Conservation (phyloP, 2,113 vertebrate species). For the Eurypyga helias region DNA sequence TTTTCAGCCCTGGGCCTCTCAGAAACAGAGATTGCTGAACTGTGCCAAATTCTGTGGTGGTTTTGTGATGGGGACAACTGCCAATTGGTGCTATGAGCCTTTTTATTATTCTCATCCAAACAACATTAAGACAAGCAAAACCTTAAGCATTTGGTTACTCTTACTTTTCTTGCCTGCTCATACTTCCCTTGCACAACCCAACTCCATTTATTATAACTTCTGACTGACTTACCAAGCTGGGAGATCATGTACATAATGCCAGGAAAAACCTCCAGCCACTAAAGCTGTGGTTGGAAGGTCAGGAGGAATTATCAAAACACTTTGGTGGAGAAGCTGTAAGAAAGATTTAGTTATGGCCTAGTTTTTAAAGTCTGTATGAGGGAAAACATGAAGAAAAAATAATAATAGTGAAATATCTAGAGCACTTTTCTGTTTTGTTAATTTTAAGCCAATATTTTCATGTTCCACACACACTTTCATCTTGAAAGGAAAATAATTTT, state of each 20-base stretch:
- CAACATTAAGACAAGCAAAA: slow-evolving; percentile 10
- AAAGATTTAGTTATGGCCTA: neutral
- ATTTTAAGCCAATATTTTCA: neutral
- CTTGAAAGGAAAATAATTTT: neutral
- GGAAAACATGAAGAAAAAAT: neutral
- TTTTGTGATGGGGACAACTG: neutral
- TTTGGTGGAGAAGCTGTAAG: slow-evolving; percentile 6
- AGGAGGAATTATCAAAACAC: neutral
- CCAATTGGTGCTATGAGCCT: neutral
- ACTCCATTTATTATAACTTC: slow-evolving; percentile 40
- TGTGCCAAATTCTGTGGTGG: neutral
- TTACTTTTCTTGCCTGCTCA: slow-evolving; percentile 38
- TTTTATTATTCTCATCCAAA: slow-evolving; percentile 45
- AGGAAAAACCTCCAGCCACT: slow-evolving; percentile 34
- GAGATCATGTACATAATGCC: neutral
- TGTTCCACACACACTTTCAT: neutral
- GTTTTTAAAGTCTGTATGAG: slow-evolving; percentile 32
- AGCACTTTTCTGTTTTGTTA: neutral
- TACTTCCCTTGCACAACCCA: neutral
- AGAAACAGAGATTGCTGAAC: neutral
- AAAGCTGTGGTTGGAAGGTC: slow-evolving; percentile 32
- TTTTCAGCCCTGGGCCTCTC: neutral
- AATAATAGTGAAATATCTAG: neutral
- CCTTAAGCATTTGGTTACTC: neutral
- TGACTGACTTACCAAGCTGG: slow-evolving; percentile 38